phyloP scores from a whole-genome alignment of 2,797 vertebrate species.

The Glossophaga mutica region DNA sequence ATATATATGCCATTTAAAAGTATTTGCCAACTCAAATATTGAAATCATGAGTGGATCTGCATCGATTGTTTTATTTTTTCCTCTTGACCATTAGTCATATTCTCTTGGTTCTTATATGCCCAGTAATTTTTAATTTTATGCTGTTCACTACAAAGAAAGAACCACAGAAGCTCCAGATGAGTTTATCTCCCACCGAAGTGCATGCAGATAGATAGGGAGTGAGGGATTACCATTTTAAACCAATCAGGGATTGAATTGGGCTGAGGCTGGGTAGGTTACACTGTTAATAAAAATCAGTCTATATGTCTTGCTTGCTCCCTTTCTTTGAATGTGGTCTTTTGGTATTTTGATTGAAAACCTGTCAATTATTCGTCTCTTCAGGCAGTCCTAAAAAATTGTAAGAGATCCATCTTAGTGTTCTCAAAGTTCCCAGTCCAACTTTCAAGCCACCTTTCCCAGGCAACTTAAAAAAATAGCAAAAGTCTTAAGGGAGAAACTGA shows the following conservation, averaged over 20 bases:
- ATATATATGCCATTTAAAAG: neutral
- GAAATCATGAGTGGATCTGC: neutral
- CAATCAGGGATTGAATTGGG: neutral
- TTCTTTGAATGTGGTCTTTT: neutral
- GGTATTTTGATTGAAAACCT: neutral
- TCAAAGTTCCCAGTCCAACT: neutral
- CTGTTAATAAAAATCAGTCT: neutral
- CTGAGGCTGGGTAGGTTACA: neutral
- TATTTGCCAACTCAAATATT: neutral
- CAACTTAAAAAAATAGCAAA: neutral
- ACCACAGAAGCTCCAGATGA: neutral
- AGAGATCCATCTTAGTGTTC: neutral
- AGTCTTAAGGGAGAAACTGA: neutral
- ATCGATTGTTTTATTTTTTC: neutral
- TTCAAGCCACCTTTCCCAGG: neutral
- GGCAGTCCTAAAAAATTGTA: neutral
- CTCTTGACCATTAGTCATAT: neutral
- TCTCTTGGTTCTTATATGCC: neutral
- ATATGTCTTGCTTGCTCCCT: neutral
- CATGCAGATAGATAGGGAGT: rapidly evolving
- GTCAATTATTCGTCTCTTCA: neutral
- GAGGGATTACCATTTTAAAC: neutral
- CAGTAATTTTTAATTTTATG: neutral
- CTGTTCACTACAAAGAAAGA: neutral
- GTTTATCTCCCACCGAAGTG: neutral